A percentile compares a stretch with the other conserved stretches of the same genome.
These are phyloP conservation scores for Eupithecia pulchellata DNA, from an alignment of 2,888 invertebrate genomes.

Conservation along the genomic window DNA sequence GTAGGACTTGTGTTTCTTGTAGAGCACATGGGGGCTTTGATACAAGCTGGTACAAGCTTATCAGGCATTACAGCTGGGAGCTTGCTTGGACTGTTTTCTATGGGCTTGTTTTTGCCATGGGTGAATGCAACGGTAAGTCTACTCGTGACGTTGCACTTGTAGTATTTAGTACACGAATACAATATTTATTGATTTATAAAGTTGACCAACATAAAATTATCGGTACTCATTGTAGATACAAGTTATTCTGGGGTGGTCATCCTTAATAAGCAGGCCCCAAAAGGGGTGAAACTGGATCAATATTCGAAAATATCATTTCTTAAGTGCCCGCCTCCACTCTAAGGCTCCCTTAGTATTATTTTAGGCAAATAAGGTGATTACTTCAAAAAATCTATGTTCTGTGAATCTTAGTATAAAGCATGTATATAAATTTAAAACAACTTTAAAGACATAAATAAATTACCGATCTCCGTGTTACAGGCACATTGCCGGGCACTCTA, in stretches of 20 bases:
- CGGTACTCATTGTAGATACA: neutral
- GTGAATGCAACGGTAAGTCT: conserved; percentile 87
- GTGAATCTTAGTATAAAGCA: neutral
- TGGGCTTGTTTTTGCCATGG: conserved; percentile 89
- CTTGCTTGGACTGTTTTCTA: conserved; percentile 88
- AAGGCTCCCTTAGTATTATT: neutral
- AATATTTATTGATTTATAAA: too few species aligned
- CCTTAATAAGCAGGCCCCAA: neutral
- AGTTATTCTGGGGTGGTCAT: neutral
- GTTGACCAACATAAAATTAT: too few species aligned
- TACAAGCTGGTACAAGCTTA: conserved; percentile 89
- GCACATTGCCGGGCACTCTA: neutral
- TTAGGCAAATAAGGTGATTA: neutral
- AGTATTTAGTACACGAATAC: too few species aligned
- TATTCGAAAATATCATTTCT: neutral
- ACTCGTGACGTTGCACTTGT: too few species aligned
- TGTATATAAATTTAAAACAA: neutral
- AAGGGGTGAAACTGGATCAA: neutral
- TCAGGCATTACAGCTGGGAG: conserved; percentile 90
- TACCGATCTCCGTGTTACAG: neutral
- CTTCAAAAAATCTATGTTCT: neutral
- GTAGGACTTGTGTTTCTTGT: conserved; percentile 89
- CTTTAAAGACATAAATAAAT: neutral
- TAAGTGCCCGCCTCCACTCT: neutral
- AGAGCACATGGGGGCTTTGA: conserved; percentile 89